Evolutionary conservation across 2,113 vertebrate genomes (phyloP), one percentile per base, ranked within the genome.

Genomic region (Rhinoderma darwinii): DNA sequence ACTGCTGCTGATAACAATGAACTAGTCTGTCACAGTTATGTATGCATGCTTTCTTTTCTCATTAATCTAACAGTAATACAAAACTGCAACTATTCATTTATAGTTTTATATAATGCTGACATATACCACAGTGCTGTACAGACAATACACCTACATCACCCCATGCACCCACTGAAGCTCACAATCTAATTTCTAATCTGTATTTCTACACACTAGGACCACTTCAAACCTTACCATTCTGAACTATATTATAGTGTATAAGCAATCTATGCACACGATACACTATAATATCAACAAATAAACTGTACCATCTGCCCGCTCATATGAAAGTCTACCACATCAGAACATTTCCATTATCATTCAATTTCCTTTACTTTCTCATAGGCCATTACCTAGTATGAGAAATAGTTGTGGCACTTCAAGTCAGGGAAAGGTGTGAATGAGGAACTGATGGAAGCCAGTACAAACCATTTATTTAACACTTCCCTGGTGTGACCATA

Each of bases 281-380:
- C 32, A 17, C 30, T 25, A 37, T 25, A 39, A 37, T 20, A 68
- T 20, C 17, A 39, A 72, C 12, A 72, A 39, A 72, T 72, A 72
- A 72, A 72, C 35, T 39, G 15, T 70, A 12, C 66, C 17, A 37
- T 70, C 66, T 70, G 66, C 59, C 30, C 25, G 54, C 63, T 37
- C 63, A 35, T 68, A 68, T 68, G 63, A 68, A 72, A 72, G 35
- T 72, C 68, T 72, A 72, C n/a, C 68, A 72, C 68, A 72, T 39
- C 37, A 22, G 6, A 72, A 39, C 68, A 72, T 72, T 39, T 72
- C 68, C 68, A 72, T 72, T 72, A 72, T 10, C 68, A 72, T 72
- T 72, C 68, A 72, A 72, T 72, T 72, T 72, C 1, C 68, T 72
- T 72, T 72, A 39, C 68, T 25, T 72, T 72, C 68, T 72, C 35